Evolutionary conservation across 2,113 vertebrate genomes (phyloP).

Genomic region (Erythrolamprus reginae): DNA sequence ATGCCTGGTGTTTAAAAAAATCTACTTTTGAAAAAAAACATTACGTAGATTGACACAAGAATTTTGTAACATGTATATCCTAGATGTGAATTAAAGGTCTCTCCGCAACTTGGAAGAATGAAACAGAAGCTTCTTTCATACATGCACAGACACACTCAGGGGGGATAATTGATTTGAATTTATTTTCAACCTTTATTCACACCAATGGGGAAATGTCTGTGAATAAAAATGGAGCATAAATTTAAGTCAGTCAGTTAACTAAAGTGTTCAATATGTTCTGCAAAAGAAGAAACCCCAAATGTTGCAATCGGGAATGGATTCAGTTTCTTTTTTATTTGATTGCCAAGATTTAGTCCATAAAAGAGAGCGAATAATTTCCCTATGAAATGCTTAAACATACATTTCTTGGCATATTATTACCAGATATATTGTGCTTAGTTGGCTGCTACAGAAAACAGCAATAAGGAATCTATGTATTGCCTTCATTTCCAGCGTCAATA

Average conservation of each 20-base stretch:
- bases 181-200: not conserved
- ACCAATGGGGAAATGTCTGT: not conserved
- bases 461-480: not conserved
- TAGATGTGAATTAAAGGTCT: not conserved
- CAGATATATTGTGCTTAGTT: not conserved
- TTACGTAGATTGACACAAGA: not conserved
- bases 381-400: not conserved
- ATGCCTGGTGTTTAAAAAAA: not conserved
- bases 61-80: not conserved
- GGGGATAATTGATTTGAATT: not conserved
- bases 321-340: not conserved
- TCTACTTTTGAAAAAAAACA: not conserved
- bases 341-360: not conserved
- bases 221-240: not conserved
- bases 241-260: not conserved
- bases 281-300: not conserved
- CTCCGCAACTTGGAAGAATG: not conserved
- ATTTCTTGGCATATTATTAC: not conserved
- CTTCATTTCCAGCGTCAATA: not conserved
- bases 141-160: not conserved
- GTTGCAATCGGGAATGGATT: not conserved
- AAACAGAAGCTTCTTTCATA: not conserved
- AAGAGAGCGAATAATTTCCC: not conserved
- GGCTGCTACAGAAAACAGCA: not conserved
- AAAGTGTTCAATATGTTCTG: not conserved